Percentiles rank a stretch among this genome's conserved stretches.
Conservation (phyloP, 2,888 invertebrate species). For the Amblyjoppa fuscipennis region DNA sequence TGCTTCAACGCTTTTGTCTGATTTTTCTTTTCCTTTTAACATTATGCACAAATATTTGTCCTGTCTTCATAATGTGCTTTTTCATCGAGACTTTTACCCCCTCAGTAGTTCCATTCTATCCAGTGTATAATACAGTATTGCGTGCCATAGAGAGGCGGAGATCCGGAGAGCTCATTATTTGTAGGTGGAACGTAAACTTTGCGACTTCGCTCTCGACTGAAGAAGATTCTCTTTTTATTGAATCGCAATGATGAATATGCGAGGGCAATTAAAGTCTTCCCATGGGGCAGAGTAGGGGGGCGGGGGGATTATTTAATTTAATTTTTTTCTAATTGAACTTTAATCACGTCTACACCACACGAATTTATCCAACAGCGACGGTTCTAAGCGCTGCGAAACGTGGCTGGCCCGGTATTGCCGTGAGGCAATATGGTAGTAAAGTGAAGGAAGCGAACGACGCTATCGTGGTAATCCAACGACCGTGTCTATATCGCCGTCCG, state of each 20-base stretch:
- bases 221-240: neutral
- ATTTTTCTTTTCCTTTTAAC: too few relatives aligned
- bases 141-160: neutral
- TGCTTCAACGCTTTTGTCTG: neutral
- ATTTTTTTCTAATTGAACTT: constrained; percentile 8
- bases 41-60: neutral
- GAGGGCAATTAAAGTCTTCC: constrained; percentile 40
- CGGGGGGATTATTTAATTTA: neutral
- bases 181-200: neutral
- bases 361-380: neutral
- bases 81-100: neutral
- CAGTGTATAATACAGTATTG: neutral
- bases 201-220: neutral
- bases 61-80: neutral
- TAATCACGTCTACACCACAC: neutral
- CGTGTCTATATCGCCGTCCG: constrained; percentile 42
- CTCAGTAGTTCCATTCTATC: neutral
- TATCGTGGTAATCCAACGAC: constrained; percentile 55
- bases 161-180: constrained; percentile 17
- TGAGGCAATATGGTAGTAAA: constrained; percentile 20
- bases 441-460: constrained; percentile 39
- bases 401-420: constrained; percentile 10
- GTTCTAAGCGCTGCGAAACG: neutral
- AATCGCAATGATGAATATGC: neutral
- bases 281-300: neutral